Percentiles rank a stretch among this genome's conserved stretches.
Conservation (phyloP, 2,797 vertebrate species). For the Echiichthys vipera region DNA sequence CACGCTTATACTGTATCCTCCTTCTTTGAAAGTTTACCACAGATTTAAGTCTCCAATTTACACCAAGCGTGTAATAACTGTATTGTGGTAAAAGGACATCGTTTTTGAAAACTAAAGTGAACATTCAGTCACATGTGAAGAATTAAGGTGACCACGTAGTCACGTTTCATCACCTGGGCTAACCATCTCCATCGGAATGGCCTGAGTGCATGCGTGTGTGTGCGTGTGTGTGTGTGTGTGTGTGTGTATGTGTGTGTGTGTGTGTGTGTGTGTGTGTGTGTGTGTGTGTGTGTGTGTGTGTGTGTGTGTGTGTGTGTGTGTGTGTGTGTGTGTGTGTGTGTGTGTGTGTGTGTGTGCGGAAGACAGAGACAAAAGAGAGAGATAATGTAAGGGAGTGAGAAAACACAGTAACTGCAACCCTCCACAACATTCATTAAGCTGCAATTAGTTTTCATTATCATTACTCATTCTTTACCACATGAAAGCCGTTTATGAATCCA, state of each 20-base stretch:
- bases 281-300: not conserved
- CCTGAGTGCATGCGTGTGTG: not conserved
- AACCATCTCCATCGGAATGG: conserved; percentile 7
- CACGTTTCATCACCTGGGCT: conserved; percentile 5
- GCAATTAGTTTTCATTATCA: conserved; percentile 28
- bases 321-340: not conserved
- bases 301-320: conserved; percentile 6
- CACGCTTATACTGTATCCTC: not conserved
- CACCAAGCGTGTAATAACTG: not conserved
- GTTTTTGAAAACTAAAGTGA: not conserved
- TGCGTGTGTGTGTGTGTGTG: not conserved
- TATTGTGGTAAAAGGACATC: not conserved
- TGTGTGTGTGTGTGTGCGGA: not conserved
- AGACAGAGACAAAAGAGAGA: not conserved
- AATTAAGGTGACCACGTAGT: conserved; percentile 10
- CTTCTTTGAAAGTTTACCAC: conserved; percentile 38
- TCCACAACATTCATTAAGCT: conserved; percentile 32
- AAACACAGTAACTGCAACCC: conserved; percentile 17
- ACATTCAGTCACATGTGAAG: not conserved
- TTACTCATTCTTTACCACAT: conserved; percentile 31
- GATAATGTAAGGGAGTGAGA: not conserved
- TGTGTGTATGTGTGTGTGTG: conserved; percentile 1
- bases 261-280: conserved; percentile 1
- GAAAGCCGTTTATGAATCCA: conserved; percentile 18
- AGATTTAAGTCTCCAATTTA: not conserved